These are phyloP conservation scores for Lepus oiostolus DNA, from an alignment of 2,797 vertebrate species.

Conservation along the genomic window DNA sequence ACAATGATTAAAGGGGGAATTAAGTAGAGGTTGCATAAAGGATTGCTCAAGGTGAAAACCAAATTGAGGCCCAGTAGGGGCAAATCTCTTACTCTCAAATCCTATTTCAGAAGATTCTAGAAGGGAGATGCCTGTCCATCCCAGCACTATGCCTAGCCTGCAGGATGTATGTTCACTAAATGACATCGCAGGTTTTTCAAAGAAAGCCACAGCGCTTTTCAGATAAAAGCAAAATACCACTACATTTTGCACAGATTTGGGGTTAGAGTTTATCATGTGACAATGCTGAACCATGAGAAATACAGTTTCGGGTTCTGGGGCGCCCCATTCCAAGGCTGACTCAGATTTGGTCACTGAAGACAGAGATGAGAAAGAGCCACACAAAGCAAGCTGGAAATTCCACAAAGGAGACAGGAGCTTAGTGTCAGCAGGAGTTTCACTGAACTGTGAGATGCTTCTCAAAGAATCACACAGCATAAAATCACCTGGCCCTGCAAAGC, in stretches of 20 bases:
- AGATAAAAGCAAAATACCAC: slow-evolving; percentile 28
- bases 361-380: slow-evolving; percentile 10
- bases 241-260: background rate
- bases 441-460: slow-evolving; percentile 47
- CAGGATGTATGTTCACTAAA: slow-evolving; percentile 9
- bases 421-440: background rate
- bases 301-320: background rate
- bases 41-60: background rate
- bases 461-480: slow-evolving; percentile 37
- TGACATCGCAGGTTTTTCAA: slow-evolving; percentile 33
- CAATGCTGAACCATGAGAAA: background rate
- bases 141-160: background rate
- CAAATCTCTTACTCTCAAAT: background rate
- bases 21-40: background rate
- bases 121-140: background rate
- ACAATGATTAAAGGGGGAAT: slow-evolving; percentile 42
- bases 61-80: background rate
- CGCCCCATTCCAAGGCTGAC: background rate
- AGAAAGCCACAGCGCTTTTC: background rate
- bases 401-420: slow-evolving; percentile 60
- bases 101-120: background rate
- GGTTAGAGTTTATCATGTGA: background rate
- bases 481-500: slow-evolving; percentile 29
- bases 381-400: background rate
- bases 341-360: slow-evolving; percentile 51